These are phyloP conservation scores for Clarias pachynema DNA, from an alignment of 2,797 vertebrate species.

Conservation along the genomic window DNA sequence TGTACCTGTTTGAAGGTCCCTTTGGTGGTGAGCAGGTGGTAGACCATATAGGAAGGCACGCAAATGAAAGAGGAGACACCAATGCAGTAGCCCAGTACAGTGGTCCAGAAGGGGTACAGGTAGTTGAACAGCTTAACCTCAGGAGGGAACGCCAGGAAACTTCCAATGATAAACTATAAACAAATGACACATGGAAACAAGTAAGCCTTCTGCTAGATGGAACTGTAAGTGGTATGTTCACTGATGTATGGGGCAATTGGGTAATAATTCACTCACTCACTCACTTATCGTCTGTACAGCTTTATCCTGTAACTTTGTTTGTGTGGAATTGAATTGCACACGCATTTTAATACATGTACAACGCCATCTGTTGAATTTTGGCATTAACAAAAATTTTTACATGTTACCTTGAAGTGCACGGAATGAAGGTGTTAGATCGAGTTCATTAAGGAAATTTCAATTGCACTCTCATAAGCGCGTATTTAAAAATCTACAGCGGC, in stretches of 20 bases:
- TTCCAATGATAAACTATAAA: slow-evolving; percentile 89
- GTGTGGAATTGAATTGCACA: no score
- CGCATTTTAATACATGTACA: no score
- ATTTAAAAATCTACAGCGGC: no score
- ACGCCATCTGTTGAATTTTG: no score
- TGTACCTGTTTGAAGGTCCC: slow-evolving; percentile 93
- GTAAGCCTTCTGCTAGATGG: background rate
- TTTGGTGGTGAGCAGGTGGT: slow-evolving; percentile 82
- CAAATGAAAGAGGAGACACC: slow-evolving; percentile 94
- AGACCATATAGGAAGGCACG: slow-evolving; percentile 90
- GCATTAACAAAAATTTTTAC: no score
- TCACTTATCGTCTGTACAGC: no score
- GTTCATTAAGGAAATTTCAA: no score
- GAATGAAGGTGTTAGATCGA: no score
- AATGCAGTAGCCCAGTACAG: slow-evolving; percentile 90
- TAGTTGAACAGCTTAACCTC: slow-evolving; percentile 90
- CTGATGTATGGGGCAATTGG: background rate
- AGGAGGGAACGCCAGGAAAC: slow-evolving; percentile 89
- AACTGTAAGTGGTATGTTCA: background rate
- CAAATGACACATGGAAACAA: background rate
- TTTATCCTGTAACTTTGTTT: no score
- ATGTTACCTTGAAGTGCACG: no score
- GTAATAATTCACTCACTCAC: no score
- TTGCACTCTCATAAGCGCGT: no score
- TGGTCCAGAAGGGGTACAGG: slow-evolving; percentile 89